Conservation (phyloP, 2,888 invertebrate species). For the Nudaria mundana region DNA sequence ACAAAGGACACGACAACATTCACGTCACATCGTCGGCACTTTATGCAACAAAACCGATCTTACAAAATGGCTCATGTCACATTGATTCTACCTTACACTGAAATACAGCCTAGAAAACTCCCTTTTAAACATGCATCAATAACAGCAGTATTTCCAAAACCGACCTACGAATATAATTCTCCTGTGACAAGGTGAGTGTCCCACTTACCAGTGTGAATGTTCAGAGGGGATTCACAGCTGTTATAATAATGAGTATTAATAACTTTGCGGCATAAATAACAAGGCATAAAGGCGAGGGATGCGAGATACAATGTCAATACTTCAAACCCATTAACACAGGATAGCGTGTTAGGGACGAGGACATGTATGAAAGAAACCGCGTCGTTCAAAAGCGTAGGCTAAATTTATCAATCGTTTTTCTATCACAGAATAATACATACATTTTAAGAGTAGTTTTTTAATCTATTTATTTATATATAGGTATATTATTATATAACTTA, state of each 20-base stretch:
- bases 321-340: slow-evolving; percentile 60
- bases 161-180: slow-evolving; percentile 10
- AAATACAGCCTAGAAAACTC: slow-evolving; percentile 24
- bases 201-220: slow-evolving; percentile 24
- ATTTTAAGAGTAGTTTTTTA: too few relatives aligned
- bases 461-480: too few relatives aligned
- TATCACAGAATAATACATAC: neutral
- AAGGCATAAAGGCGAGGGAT: slow-evolving; percentile 43
- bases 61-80: slow-evolving; percentile 41
- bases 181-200: slow-evolving; percentile 29
- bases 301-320: slow-evolving; percentile 55
- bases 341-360: slow-evolving; percentile 14
- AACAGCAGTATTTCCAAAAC: slow-evolving; percentile 11
- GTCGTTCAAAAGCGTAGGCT: neutral
- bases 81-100: slow-evolving; percentile 26
- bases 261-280: slow-evolving; percentile 57
- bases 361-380: neutral
- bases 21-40: slow-evolving; percentile 48
- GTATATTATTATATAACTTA: too few relatives aligned
- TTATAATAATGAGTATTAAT: slow-evolving; percentile 56
- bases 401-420: neutral
- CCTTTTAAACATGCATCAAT: neutral
- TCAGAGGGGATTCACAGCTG: slow-evolving; percentile 41
- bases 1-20: slow-evolving; percentile 46
- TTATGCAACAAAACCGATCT: slow-evolving; percentile 48